These are phyloP conservation scores for Melangyna quadrimaculata DNA, from an alignment of 2,888 invertebrate species.

Conservation along the genomic window DNA sequence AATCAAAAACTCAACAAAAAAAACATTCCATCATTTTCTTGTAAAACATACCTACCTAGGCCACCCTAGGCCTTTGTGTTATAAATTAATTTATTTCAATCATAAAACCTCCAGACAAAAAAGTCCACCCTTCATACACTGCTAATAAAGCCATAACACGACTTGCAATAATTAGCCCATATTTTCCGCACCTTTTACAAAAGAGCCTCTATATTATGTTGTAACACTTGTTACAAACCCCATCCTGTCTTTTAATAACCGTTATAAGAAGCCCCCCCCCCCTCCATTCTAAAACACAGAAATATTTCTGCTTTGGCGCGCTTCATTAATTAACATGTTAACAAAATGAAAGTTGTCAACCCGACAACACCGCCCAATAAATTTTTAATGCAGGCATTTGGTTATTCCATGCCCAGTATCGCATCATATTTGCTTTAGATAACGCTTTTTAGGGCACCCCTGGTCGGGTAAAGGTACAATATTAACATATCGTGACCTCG, in stretches of 20 bases:
- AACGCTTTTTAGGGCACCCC: slow-evolving; percentile 24
- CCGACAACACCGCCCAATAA: slow-evolving; percentile 52
- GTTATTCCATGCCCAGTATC: not conserved
- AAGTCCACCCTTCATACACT: slow-evolving; percentile 20
- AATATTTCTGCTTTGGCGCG: slow-evolving; percentile 12
- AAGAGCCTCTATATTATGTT: not conserved
- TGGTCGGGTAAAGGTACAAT: not conserved
- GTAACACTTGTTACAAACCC: slow-evolving; percentile 43
- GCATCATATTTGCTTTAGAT: slow-evolving; percentile 4
- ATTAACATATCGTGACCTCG: slow-evolving; percentile 43
- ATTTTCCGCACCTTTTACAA: slow-evolving; percentile 38
- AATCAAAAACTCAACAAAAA: too few relatives aligned
- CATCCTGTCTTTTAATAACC: not conserved
- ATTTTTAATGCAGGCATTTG: slow-evolving; percentile 44
- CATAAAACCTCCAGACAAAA: slow-evolving; percentile 11
- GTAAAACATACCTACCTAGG: not conserved
- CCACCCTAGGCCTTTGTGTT: not conserved
- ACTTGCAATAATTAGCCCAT: slow-evolving; percentile 44
- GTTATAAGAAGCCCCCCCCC: not conserved
- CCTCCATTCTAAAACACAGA: not conserved
- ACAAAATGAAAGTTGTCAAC: slow-evolving; percentile 64
- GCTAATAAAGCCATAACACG: slow-evolving; percentile 61
- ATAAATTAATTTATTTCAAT: slow-evolving; percentile 33
- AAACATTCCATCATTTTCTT: not conserved
- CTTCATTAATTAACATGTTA: slow-evolving; percentile 65